Conservation (phyloP, 37 sponge, comb jelly and placozoan species). For the Cliona cf. orientalis region DNA sequence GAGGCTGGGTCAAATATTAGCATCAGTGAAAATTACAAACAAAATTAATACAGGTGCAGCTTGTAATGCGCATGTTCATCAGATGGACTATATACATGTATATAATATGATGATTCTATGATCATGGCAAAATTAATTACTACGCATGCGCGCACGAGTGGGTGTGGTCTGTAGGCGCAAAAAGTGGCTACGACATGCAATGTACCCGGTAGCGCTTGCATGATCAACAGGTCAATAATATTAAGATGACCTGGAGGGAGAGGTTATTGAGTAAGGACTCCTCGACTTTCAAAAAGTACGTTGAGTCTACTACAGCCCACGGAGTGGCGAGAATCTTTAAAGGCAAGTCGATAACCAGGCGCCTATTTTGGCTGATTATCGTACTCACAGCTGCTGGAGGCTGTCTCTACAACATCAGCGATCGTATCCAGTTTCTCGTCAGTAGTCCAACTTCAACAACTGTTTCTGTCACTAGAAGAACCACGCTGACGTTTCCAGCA, state of each 20-base stretch:
- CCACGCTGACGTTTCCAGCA: slow-evolving; percentile 25
- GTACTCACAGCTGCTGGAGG: slow-evolving; percentile 11
- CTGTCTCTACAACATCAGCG: slow-evolving; percentile 26
- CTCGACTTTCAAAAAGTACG: slow-evolving; percentile 17
- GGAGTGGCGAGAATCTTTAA: slow-evolving; percentile 35
- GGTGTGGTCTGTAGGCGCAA: too few relatives aligned
- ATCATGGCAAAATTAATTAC: too few relatives aligned
- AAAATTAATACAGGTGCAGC: too few relatives aligned
- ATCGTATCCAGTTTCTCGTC: slow-evolving; percentile 11
- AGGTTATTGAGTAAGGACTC: background rate
- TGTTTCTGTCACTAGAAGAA: background rate
- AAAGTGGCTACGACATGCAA: too few relatives aligned
- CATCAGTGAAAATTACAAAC: too few relatives aligned
- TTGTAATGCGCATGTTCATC: too few relatives aligned
- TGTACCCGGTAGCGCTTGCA: too few relatives aligned
- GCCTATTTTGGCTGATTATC: slow-evolving; percentile 42
- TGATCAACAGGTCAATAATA: background rate
- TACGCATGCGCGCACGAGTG: too few relatives aligned
- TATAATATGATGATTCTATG: too few relatives aligned
- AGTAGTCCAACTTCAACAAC: slow-evolving; percentile 17
- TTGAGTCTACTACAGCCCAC: slow-evolving; percentile 36
- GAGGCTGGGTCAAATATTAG: too few relatives aligned
- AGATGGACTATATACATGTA: too few relatives aligned
- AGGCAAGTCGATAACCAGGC: slow-evolving; percentile 34
- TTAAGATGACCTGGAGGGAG: background rate